Evolutionary conservation across 2,888 invertebrate species (phyloP).

Genomic region (Eristalinus aeneus): DNA sequence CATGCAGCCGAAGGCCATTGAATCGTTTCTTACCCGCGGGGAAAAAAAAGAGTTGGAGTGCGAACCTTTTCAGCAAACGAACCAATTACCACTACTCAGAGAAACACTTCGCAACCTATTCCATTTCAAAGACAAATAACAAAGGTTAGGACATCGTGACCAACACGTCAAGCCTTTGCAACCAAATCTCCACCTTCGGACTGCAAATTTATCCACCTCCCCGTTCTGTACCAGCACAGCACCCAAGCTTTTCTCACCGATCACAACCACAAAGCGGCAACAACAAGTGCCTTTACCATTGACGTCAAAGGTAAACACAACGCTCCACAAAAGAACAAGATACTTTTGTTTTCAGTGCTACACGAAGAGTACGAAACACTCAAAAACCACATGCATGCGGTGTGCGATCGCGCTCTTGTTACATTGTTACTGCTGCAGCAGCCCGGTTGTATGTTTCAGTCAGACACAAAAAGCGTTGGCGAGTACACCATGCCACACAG

Average conservation of each 20-base stretch:
- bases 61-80: neutral
- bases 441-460: slow-evolving; percentile 10
- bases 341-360: slow-evolving; percentile 8
- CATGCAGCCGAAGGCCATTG: no score
- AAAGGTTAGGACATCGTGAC: neutral
- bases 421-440: neutral
- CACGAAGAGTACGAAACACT: neutral
- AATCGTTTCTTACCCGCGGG: no score
- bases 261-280: slow-evolving; percentile 4
- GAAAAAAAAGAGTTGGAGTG: neutral
- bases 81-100: neutral
- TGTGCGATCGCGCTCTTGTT: neutral
- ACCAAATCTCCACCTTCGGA: neutral
- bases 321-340: slow-evolving; percentile 40
- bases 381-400: slow-evolving; percentile 38
- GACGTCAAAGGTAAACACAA: slow-evolving; percentile 58
- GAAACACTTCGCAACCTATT: neutral
- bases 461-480: slow-evolving; percentile 48
- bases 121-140: neutral
- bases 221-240: neutral
- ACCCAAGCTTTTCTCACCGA: slow-evolving; percentile 18
- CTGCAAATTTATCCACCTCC: neutral
- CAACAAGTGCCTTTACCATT: slow-evolving; percentile 54
- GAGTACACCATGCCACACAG: neutral
- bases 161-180: neutral